Evolutionary conservation across 2,113 vertebrate genomes (phyloP).

Genomic region (Upupa epops): DNA sequence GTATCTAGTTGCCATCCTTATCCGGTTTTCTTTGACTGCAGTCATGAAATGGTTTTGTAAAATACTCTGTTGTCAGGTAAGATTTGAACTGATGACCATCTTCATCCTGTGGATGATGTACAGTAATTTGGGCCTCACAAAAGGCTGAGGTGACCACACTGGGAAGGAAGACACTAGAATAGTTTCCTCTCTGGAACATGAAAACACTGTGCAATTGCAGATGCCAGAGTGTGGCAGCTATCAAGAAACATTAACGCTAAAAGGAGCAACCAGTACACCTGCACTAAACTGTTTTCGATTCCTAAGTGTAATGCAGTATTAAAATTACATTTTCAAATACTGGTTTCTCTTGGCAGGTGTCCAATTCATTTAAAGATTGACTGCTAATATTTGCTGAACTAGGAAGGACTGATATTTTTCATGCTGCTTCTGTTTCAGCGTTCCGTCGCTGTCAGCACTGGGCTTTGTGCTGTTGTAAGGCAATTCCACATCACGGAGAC

Average conservation of each 20-base stretch:
- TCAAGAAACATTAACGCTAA: neutral
- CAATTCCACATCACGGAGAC: neutral
- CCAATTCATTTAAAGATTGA: slow-evolving; percentile 32
- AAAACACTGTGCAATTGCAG: neutral
- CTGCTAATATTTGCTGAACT: slow-evolving; percentile 28
- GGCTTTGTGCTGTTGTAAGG: slow-evolving; percentile 12
- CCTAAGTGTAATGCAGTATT: neutral
- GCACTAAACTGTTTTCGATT: neutral
- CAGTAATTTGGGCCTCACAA: neutral
- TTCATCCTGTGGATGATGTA: neutral
- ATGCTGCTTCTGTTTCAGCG: neutral
- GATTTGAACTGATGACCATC: neutral
- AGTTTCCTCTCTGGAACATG: neutral
- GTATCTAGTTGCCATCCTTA: neutral
- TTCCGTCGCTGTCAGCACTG: neutral
- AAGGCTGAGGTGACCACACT: neutral
- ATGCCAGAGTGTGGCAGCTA: neutral
- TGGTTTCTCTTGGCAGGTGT: slow-evolving; percentile 3
- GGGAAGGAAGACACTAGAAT: neutral
- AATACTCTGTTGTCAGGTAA: neutral
- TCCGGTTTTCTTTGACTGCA: neutral
- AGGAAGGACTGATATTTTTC: neutral
- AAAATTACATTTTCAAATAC: slow-evolving; percentile 13
- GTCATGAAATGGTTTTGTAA: neutral
- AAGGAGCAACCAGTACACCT: neutral